Conservation (phyloP, 1,140 invertebrate genomes). For the silkworm (Bombyx mori) region ASM3026992v2 NC_085119.1:112501-113000, state of each 20-base stretch:
- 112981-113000: conserved; percentile 83
- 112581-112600: conserved; percentile 76
- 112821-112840: conserved; percentile 85
- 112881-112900: conserved; percentile 85
- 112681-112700: conserved; percentile 78
- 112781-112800: conserved; percentile 89
- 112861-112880: conserved; percentile 84
- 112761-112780: conserved; percentile 88
- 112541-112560: neutral
- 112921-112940: conserved; percentile 84
- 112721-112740: conserved; percentile 78
- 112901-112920: conserved; percentile 81
- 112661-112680: conserved; percentile 80
- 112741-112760: conserved; percentile 78
- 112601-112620: conserved; percentile 79
- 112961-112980: conserved; percentile 87
- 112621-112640: conserved; percentile 75
- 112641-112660: conserved; percentile 76
- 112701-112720: conserved; percentile 71
- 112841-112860: conserved; percentile 90
- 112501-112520: neutral
- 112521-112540: neutral
- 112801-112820: conserved; percentile 83
- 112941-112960: conserved; percentile 82
- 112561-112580: conserved; percentile 69